Base-by-base conservation (phyloP, 2,888 invertebrate species). In the Cephus nigrinus region DNA sequence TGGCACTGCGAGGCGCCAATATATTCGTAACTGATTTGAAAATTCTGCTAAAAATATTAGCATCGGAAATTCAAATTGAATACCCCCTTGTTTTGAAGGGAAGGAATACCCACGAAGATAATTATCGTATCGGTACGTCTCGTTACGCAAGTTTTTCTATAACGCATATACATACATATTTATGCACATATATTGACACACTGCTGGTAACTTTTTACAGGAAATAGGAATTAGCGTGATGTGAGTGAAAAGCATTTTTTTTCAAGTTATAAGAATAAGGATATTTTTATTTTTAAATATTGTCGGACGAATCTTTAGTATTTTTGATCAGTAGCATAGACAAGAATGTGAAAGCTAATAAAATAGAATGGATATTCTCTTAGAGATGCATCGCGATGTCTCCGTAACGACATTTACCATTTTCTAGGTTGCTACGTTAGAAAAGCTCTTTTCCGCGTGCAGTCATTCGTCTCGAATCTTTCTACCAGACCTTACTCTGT, bases 1-100 rank as follows among this genome's bases (percentile, higher is more conserved):
- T 84, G 83, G 81, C 81, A 80, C 76, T 75, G 79, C 84, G 87
- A 87, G 55, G 9, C 55, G 23, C 9, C 55, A 55, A 55, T 55
- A 23, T 55, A 55, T 23, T 55, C 55, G 55, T 15, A 9, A 1
- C 23, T 55, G 55, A 23, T 55, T 15, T 55, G 23, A 55, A 55
- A 55, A 55, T 55, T 55, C 2, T 1, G 23, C 9, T 35, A 55
- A 23, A 55, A 23, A 55, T 23, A 55, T 55, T 55, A 1, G 5
- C 55, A 15, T 55, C 23, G 15, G 9, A 23, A 55, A 55, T 55
- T 23, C 9, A 23, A 55, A 55, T 55, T 15, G 4, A 55, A 55
- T 1, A 55, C 9, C 40, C 23, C 9, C 55, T 23, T 55, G 2
- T 55, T 23, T 5, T 23, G 0, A 9, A 55, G 2, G 55, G 55